Evolutionary conservation across 2,797 vertebrate genomes (phyloP).

Genomic region (Anolis apletophallus): DNA sequence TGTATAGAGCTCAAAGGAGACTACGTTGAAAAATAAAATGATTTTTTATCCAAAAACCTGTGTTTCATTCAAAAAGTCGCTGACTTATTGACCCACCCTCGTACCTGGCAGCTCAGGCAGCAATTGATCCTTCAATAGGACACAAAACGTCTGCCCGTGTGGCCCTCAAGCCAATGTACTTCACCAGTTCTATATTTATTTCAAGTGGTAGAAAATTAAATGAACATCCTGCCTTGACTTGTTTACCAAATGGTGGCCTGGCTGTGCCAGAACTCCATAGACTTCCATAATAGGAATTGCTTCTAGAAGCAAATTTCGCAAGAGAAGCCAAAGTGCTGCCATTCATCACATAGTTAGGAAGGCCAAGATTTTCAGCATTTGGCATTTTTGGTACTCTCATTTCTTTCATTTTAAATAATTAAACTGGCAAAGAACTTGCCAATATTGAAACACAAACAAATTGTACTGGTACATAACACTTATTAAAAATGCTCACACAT

Average conservation of each 20-base stretch:
- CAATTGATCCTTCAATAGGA: background rate
- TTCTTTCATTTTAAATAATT: background rate
- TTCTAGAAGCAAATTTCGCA: background rate
- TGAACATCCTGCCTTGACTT: background rate
- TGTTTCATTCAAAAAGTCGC: too few relatives aligned
- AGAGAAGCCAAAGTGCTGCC: background rate
- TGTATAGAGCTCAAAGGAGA: too few relatives aligned
- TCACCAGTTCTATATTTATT: background rate
- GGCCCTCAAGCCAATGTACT: background rate
- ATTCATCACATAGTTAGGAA: background rate
- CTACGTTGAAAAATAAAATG: too few relatives aligned
- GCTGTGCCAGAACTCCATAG: background rate
- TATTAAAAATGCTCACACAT: background rate
- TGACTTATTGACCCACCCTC: too few relatives aligned
- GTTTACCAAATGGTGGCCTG: background rate
- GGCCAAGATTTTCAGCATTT: background rate
- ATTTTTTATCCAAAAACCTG: too few relatives aligned
- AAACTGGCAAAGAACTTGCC: background rate
- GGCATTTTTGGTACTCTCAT: background rate
- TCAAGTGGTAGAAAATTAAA: background rate
- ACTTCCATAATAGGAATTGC: background rate
- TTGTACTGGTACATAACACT: background rate
- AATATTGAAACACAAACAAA: background rate
- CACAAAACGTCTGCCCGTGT: background rate
- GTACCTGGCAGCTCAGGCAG: background rate